These are phyloP conservation scores for Dione juno DNA, from an alignment of 2,888 invertebrate genomes.

Conservation along the genomic window DNA sequence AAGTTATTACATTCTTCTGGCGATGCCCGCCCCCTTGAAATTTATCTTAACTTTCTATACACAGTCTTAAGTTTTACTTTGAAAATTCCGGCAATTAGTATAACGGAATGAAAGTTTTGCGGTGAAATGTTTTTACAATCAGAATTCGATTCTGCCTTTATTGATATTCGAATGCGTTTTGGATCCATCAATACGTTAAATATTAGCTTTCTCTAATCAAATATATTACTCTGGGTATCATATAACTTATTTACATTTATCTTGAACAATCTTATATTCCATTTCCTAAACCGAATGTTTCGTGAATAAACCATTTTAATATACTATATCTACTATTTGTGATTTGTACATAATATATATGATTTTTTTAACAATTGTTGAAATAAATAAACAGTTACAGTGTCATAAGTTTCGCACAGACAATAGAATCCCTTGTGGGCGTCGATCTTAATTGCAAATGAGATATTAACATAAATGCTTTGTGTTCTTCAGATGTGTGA, in stretches of 20 bases:
- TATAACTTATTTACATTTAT: background rate
- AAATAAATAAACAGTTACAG: slow-evolving; percentile 48
- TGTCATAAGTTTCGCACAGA: slow-evolving; percentile 63
- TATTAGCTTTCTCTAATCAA: slow-evolving; percentile 43
- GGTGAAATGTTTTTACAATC: slow-evolving; percentile 66
- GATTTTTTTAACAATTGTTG: slow-evolving; percentile 6
- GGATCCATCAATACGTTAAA: slow-evolving; percentile 35
- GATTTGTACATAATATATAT: background rate
- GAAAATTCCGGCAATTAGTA: slow-evolving; percentile 78
- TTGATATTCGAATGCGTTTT: slow-evolving; percentile 42
- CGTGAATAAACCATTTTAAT: background rate
- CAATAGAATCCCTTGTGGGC: slow-evolving; percentile 78
- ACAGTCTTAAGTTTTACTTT: slow-evolving; percentile 75
- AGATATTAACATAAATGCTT: slow-evolving; percentile 78
- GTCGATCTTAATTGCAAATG: slow-evolving; percentile 81
- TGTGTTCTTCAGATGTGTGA: slow-evolving; percentile 74
- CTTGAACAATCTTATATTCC: background rate
- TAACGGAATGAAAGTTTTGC: slow-evolving; percentile 64
- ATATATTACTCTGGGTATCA: background rate
- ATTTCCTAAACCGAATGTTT: background rate
- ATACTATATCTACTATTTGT: background rate
- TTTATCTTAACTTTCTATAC: slow-evolving; percentile 75
- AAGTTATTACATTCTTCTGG: slow-evolving; percentile 82
- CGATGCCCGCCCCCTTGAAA: slow-evolving; percentile 72
- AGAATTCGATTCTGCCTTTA: slow-evolving; percentile 41